Base-by-base conservation (phyloP, 2,113 vertebrate species). In the Hydrochoerus hydrochaeris region DNA sequence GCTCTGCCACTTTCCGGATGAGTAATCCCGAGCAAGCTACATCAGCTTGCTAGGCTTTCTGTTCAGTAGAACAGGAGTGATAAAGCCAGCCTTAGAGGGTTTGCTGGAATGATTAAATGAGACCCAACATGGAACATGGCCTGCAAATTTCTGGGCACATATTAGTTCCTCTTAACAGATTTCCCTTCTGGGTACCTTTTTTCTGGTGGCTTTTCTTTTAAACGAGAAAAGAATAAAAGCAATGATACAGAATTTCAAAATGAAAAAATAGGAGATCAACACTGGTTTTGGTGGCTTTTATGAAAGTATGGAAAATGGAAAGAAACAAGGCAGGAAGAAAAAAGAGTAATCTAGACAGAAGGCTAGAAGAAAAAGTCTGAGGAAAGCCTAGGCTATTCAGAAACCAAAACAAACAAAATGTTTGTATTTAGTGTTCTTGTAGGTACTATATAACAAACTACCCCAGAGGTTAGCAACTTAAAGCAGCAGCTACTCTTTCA, bases 11-110 rank as follows among this genome's bases (percentile, higher is more conserved):
- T 90, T 96, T 58, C 44, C 12, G 13, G 57, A 14, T 58, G 83
- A 86, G 80, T 60, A 67, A 69, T 75, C 78, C 30, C 60, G 24
- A 94, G 86, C 58, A 94, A 87, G 49, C 57, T 28, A 82, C 11
- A 46, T 86, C 67, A 84, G 30, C 54, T 88, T 30, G 81, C 28
- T 52, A 65, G 63, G 77, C 83, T 78, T 95, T 71, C 85, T 94
- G 57, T 24, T 41, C 77, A 62, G 26, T 44, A 75, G 46, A 88
- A 88, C 0, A 78, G 58, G 67, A 58, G 32, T 90, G 89, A 95
- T 44, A 41, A 94, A 96, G 58, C 32, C 44, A 91, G 46, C 44
- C 14, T 52, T 4, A 32, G 35, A 38, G 8, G 35, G 26, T 32
- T 92, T 41, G 30, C 24, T 41, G 14, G 58, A 44, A 90, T 73